Evolutionary conservation across 2,888 invertebrate species (phyloP).

Genomic region (Tubiluchus corallicola): DNA sequence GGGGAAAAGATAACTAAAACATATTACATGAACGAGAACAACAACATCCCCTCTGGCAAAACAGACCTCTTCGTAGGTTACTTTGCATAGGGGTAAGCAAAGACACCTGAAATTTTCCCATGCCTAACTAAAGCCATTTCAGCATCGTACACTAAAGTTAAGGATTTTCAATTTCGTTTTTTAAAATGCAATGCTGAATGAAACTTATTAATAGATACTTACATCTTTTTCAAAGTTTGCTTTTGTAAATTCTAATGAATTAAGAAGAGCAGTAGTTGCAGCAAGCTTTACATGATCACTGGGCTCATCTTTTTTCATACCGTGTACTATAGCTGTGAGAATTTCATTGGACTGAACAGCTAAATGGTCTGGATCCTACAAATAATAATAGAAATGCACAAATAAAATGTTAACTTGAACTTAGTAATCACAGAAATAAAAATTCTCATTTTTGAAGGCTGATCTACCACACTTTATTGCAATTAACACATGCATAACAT

Average conservation of each 20-base stretch:
- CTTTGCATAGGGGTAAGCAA: too few species aligned
- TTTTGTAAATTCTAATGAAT: conserved; percentile 94
- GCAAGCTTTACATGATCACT: conserved; percentile 85
- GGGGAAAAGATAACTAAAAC: not conserved
- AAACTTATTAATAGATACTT: conserved; percentile 10
- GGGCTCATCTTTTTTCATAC: conserved; percentile 84
- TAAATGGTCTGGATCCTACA: conserved; percentile 58
- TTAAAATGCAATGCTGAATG: too few species aligned
- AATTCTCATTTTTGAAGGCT: too few species aligned
- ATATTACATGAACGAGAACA: too few species aligned
- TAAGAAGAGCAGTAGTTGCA: conserved; percentile 85
- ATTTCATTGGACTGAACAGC: conserved; percentile 85
- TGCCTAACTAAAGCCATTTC: too few species aligned
- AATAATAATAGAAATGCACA: conserved; percentile 7
- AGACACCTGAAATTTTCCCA: too few species aligned
- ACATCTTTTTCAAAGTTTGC: conserved; percentile 92
- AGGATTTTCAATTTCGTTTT: too few species aligned
- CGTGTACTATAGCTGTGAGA: conserved; percentile 93
- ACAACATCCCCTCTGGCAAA: too few species aligned
- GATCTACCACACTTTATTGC: too few species aligned
- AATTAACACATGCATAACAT: not conserved
- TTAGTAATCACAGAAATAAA: conserved; percentile 4
- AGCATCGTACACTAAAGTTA: too few species aligned
- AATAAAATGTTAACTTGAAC: not conserved
- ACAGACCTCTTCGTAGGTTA: too few species aligned